phyloP scores from a whole-genome alignment of 2,113 vertebrate genomes.

The Variabilichromis moorii region DNA sequence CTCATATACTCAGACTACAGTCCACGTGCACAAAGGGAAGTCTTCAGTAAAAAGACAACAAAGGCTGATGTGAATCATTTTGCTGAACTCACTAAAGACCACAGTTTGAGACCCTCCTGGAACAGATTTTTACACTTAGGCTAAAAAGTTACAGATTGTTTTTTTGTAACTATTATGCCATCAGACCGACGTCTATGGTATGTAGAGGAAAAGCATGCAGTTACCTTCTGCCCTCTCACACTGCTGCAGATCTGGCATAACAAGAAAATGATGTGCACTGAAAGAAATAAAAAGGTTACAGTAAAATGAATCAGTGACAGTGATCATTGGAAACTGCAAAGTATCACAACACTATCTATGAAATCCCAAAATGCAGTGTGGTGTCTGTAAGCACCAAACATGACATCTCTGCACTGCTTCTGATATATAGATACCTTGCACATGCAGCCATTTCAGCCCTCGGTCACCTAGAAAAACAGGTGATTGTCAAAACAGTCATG shows the following conservation, averaged over 20 bases:
- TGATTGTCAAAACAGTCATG: background rate
- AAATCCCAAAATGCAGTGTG: background rate
- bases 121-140: background rate
- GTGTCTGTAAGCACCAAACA: background rate
- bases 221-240: background rate
- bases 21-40: background rate
- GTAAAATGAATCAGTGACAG: background rate
- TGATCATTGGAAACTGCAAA: background rate
- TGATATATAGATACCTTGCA: background rate
- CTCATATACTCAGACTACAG: background rate
- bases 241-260: background rate
- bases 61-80: background rate
- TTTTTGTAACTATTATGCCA: background rate
- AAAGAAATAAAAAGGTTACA: background rate
- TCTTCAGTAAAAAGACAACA: background rate
- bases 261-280: background rate
- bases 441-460: background rate
- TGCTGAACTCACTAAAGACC: background rate
- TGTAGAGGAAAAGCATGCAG: background rate
- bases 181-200: background rate
- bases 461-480: background rate
- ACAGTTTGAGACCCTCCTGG: background rate
- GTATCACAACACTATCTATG: background rate
- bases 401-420: background rate
- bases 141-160: background rate